Percentiles rank a stretch among this genome's conserved stretches.
These are phyloP conservation scores for Brachionus sp. DNA, from an alignment of 1,140 invertebrate genomes.

Conservation along the genomic window DNA sequence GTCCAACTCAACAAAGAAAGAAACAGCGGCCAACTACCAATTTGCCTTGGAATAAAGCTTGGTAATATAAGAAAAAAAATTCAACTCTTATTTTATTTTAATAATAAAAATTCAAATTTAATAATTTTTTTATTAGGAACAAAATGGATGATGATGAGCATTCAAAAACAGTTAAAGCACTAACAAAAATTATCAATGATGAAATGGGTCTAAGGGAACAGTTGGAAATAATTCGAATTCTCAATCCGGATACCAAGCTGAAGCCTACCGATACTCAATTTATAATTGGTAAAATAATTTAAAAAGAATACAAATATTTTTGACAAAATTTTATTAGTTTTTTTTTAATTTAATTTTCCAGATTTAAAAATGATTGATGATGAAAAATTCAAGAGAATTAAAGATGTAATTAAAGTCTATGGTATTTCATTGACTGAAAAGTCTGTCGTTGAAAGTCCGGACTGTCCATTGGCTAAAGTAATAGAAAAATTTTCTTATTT, in stretches of 20 bases:
- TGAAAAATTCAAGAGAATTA: not conserved
- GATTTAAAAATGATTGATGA: conserved; percentile 16
- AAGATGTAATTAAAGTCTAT: conserved; percentile 41
- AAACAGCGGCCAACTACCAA: conserved; percentile 12
- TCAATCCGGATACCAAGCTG: conserved; percentile 50
- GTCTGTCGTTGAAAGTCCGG: not conserved
- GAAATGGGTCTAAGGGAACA: conserved; percentile 53
- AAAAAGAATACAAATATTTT: not conserved
- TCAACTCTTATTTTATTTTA: not conserved
- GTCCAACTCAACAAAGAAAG: conserved; percentile 16
- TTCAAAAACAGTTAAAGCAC: not conserved
- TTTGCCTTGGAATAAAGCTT: conserved; percentile 32
- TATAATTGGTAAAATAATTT: conserved; percentile 50
- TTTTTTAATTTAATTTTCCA: not conserved
- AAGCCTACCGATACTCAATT: conserved; percentile 53
- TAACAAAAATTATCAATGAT: conserved; percentile 51
- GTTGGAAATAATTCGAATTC: conserved; percentile 53
- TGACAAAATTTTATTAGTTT: not conserved
- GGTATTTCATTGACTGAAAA: conserved; percentile 32
- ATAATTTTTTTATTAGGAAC: not conserved
- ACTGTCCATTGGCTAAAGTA: conserved; percentile 6
- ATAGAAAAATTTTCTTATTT: no score
- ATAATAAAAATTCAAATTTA: not conserved
- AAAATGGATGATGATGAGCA: conserved; percentile 33
- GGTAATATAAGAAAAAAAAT: not conserved